phyloP scores from a whole-genome alignment of 2,797 vertebrate genomes.

The Lepilemur septentrionalis region DNA sequence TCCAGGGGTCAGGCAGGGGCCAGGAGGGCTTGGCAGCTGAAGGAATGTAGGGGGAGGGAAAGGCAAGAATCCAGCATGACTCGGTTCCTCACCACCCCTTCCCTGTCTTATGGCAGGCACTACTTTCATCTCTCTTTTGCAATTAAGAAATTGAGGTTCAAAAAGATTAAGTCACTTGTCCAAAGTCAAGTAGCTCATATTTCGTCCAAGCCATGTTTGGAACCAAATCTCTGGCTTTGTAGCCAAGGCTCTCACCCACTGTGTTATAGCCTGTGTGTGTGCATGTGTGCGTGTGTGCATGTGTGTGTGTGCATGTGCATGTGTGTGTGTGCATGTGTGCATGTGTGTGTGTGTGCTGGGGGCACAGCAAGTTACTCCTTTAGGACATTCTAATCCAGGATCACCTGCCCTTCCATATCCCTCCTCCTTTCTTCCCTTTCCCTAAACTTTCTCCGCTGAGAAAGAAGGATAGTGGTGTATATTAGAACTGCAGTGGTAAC shows the following conservation, averaged over 20 bases:
- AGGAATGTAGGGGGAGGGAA: background rate
- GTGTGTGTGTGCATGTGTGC: no score
- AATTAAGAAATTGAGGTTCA: background rate
- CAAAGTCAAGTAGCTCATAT: background rate
- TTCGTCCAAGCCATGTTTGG: background rate
- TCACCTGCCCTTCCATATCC: background rate
- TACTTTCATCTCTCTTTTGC: background rate
- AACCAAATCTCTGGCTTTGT: background rate
- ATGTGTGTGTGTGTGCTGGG: no score
- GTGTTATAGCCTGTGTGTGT: no score
- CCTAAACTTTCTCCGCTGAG: background rate
- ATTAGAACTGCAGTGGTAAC: background rate
- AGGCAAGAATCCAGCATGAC: background rate
- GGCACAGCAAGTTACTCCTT: no score
- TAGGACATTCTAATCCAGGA: background rate
- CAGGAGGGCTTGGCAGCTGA: background rate
- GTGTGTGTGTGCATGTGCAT: rapidly evolving
- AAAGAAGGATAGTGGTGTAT: background rate
- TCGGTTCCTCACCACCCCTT: background rate
- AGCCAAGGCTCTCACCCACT: background rate
- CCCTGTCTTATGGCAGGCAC: rapidly evolving
- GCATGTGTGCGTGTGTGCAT: no score
- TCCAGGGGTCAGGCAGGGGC: background rate
- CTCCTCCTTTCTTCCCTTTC: background rate
- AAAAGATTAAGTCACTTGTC: background rate